Evolutionary conservation across 35 echinoderm and acorn worm genomes (phyloP), one percentile per base, ranked within the genome.

Genomic region (Patiria miniata): DNA sequence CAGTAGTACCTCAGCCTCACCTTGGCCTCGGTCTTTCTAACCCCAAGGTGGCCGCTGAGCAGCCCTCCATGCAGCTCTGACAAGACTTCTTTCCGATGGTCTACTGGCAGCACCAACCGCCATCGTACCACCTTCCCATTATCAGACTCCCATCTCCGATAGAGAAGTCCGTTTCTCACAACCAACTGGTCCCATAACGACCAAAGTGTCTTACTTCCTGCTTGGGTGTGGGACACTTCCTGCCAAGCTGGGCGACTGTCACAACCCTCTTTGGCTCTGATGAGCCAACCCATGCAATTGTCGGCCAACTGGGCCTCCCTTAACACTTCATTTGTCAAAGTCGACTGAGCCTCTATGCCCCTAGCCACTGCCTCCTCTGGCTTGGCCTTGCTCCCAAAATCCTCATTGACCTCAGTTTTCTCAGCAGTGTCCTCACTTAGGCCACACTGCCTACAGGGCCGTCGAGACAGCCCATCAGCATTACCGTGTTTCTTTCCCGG

Each of bases 401-500:
- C 59, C 29, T 30, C 59, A 21, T 65, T 30, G 59, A 30, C 59
- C 29, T 65, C 9, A 65, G 8, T 30, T 15, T 19, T 30, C 1
- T 21, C 59, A 16, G 59, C 8, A 0, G 8, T 19, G 21, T 7
- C 59, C 59, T 65, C 9, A 65, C 18, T 47, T 47, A 4, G 39
- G 1, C 80, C 59, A 51, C 79, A 82, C 23, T 81, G 77, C 21
- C 76, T 73, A 39, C 89, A 91, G 39, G 81, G 82, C 39, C n/a
- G 28, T 2, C 89, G 1, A 16, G 89, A 91, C 42, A 47, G 42
- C 42, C 42, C 42, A 12, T 47, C 42, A 47, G 42, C 42, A 6
- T 47, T 4, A 12, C 42, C 42, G 12, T 47, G 4, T 47, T 47
- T 47, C 42, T 47, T 47, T 47, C 42, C 42, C 12, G 42, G 44